Evolutionary conservation across 2,888 invertebrate genomes (phyloP).

Genomic region (Coenonympha arcania): DNA sequence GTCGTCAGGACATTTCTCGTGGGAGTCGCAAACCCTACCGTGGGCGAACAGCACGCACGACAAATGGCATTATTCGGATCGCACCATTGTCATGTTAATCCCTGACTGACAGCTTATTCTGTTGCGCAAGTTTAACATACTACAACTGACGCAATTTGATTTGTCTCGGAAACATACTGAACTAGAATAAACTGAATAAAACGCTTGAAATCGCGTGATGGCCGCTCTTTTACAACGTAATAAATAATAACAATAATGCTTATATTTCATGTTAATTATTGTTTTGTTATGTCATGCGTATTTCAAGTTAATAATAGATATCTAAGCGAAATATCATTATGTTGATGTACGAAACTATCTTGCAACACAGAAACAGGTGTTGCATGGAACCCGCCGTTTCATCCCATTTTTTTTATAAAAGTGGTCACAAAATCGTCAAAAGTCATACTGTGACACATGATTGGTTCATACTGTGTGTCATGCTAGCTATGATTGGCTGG

Average conservation of each 20-base stretch:
- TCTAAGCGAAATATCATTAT: too few species aligned
- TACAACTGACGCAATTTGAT: conserved; percentile 36
- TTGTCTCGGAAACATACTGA: conserved; percentile 24
- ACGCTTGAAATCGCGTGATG: conserved; percentile 14
- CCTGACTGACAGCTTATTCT: conserved; percentile 57
- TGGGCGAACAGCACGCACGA: conserved; percentile 19
- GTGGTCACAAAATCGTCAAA: too few species aligned
- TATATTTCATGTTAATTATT: conserved; percentile 5
- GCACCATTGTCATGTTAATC: conserved; percentile 66
- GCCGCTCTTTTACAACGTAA: conserved; percentile 4
- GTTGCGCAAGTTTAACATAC: conserved; percentile 44
- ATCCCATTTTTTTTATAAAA: too few species aligned
- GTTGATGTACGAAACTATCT: too few species aligned
- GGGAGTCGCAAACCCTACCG: conserved; percentile 4
- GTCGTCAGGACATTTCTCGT: background rate
- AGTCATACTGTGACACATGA: too few species aligned
- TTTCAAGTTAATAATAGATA: background rate
- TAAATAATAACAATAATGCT: conserved; percentile 2
- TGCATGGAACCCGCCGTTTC: too few species aligned
- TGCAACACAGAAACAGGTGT: too few species aligned
- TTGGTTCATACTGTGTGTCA: too few species aligned
- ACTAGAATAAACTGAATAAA: conserved; percentile 18
- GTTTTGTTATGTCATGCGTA: background rate
- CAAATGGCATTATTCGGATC: conserved; percentile 41
- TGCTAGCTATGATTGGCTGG: too few species aligned